Base-by-base conservation (phyloP, 2,888 invertebrate species). In the Caenorhabditis sinica region DNA sequence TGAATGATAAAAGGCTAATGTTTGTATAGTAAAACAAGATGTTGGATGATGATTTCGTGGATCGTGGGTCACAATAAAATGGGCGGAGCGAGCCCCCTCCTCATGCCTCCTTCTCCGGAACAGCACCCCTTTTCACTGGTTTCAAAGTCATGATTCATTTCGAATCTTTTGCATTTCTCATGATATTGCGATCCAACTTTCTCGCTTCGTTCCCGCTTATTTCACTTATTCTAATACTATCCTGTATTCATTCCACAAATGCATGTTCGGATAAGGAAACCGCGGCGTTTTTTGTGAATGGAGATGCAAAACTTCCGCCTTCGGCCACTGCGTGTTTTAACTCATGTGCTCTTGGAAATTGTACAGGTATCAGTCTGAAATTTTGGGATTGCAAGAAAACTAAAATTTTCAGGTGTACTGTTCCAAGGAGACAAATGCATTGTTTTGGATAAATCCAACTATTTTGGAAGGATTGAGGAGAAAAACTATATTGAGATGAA, bases 271-370 rank as follows among this genome's bases (percentile, higher is more conserved):
- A 73, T 51, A 43, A 36, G 45, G 68, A 82, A 20, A 71, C 68
- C 20, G 80, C 56, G 20, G 43, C 72, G 20, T 84, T 80, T 80
- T 80, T 84, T 56, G 74, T 84, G 25, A 61, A 69, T 23, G 83
- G 80, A 58, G 65, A 61, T 15, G 69, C 71, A 9, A 63, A 60
- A 58, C 23, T 84, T 25, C 79, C 80, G 0, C 28, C 36, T 0
- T 79, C 83, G 0, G 36, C 75, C n/a, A 58, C 69, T 1, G 80
- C 80, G 0, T 87, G 87, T 25, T 86, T 87, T 58, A 79, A 84
- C n/a, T 65, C 77, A 25, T 87, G 87, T 60, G 80, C 79, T 45
- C 73, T 73, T 58, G 80, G 73, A 17, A 80, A 82, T 11, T 75
- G 82, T 58, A 82, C 74, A 74, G 69, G 74, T 65, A 28, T 20